Percentiles rank a stretch among this genome's conserved stretches.
phyloP scores from a whole-genome alignment of 2,888 invertebrate genomes.

The Archips crataeganus region DNA sequence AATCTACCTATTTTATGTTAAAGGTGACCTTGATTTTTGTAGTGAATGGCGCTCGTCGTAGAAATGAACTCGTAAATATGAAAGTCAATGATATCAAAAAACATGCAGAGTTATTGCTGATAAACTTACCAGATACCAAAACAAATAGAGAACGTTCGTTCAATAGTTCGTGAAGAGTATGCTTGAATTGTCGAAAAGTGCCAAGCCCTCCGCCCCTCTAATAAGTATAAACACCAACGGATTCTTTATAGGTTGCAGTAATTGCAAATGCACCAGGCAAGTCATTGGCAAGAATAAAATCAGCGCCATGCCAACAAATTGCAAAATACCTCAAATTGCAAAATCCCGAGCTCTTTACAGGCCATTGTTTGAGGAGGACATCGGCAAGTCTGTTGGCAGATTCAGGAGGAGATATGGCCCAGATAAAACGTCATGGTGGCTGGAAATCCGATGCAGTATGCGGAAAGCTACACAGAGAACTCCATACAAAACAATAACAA shows the following conservation, averaged over 20 bases:
- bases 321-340: too few species aligned
- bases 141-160: neutral
- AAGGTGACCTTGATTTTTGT: too few species aligned
- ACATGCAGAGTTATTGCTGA: neutral
- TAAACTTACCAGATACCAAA: neutral
- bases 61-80: too few species aligned
- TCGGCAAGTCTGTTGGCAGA: too few species aligned
- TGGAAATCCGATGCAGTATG: neutral
- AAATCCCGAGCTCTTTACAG: too few species aligned
- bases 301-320: neutral
- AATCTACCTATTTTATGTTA: too few species aligned
- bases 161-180: neutral
- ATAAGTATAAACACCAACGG: constrained; percentile 7
- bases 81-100: neutral
- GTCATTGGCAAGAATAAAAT: constrained; percentile 6
- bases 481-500: neutral
- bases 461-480: neutral
- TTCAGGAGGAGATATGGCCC: too few species aligned
- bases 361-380: too few species aligned
- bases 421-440: too few species aligned
- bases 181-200: constrained; percentile 7
- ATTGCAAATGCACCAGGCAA: constrained; percentile 3
- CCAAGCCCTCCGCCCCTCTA: neutral
- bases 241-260: constrained; percentile 6
- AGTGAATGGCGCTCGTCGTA: too few species aligned